These are phyloP conservation scores for Sinocyclocheilus anophthalmus DNA, from an alignment of 2,113 vertebrate species.

Conservation along the genomic window DNA sequence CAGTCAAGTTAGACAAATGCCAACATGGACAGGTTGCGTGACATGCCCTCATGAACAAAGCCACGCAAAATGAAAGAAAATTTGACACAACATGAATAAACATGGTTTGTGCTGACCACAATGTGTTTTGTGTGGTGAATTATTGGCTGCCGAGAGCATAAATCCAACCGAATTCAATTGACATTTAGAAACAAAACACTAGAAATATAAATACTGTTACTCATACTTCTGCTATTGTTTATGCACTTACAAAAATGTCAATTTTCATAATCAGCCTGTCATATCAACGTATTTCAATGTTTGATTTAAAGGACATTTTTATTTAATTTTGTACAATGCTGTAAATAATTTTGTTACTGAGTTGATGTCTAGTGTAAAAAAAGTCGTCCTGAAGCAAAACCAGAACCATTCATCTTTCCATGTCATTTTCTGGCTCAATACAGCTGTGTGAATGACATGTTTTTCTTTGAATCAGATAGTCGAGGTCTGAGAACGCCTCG, in stretches of 20 bases:
- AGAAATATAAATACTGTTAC: background rate
- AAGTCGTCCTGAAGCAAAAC: background rate
- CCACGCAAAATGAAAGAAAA: background rate
- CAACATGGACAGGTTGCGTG: constrained; percentile 18
- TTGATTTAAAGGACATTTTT: background rate
- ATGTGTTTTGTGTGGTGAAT: constrained; percentile 17
- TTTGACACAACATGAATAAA: constrained; percentile 3
- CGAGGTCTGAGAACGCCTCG: background rate
- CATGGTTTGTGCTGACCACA: background rate
- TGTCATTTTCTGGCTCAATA: background rate
- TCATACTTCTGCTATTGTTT: constrained; percentile 21
- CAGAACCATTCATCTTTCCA: background rate
- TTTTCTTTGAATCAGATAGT: background rate
- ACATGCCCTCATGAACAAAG: background rate
- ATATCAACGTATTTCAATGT: background rate
- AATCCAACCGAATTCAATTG: background rate
- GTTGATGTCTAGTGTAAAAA: background rate
- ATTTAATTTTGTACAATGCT: constrained; percentile 6
- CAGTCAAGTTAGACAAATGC: constrained; percentile 1
- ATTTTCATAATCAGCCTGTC: constrained; percentile 9
- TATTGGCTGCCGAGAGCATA: constrained; percentile 10
- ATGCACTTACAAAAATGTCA: constrained; percentile 4
- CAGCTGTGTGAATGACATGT: constrained; percentile 11
- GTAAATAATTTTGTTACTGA: background rate
- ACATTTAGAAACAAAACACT: constrained; percentile 9